Evolutionary conservation across 2,113 vertebrate genomes (phyloP).

Genomic region (Muntiacus muntjak): DNA sequence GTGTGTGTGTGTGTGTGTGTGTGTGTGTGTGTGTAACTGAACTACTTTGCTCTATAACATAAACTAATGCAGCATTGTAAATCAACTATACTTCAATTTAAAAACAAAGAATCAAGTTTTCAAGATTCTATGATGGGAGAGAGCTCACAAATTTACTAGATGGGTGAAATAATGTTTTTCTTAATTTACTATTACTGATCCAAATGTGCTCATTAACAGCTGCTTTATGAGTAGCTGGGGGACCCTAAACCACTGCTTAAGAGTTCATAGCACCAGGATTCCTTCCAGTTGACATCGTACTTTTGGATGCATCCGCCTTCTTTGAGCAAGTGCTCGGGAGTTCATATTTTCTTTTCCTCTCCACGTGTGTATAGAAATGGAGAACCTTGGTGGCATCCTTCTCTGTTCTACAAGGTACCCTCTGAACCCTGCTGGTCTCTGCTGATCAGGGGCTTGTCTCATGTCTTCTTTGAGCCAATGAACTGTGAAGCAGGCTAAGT

Average conservation of each 20-base stretch:
- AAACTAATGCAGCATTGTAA: background rate
- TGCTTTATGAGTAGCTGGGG: background rate
- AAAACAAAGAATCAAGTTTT: background rate
- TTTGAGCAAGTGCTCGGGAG: background rate
- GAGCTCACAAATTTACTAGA: background rate
- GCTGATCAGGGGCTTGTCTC: background rate
- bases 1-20: too few relatives aligned
- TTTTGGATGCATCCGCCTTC: background rate
- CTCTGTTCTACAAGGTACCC: background rate
- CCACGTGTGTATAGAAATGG: background rate
- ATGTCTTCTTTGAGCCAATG: background rate
- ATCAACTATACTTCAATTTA: background rate
- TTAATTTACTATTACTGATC: background rate
- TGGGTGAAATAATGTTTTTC: background rate
- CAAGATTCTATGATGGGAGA: background rate
- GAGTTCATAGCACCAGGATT: background rate
- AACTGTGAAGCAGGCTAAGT: background rate
- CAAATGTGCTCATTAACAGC: background rate
- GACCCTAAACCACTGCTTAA: background rate
- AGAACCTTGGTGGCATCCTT: background rate
- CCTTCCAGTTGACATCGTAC: background rate
- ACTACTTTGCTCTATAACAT: background rate
- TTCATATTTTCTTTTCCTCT: background rate
- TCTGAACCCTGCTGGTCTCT: background rate
- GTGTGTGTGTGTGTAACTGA: background rate